These are phyloP conservation scores for Tenodera sinensis DNA, from an alignment of 2,888 invertebrate species.

Conservation along the genomic window DNA sequence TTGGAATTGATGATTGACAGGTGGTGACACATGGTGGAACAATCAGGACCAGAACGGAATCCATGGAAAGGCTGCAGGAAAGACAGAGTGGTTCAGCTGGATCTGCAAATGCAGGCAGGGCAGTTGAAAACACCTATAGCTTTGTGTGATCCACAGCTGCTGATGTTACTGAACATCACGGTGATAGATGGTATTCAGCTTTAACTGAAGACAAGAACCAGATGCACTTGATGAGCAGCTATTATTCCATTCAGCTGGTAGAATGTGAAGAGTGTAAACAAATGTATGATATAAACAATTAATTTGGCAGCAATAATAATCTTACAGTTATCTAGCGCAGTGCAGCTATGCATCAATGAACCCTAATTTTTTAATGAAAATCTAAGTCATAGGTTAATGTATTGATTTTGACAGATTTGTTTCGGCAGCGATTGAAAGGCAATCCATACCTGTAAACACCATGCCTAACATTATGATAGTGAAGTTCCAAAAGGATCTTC, in stretches of 20 bases:
- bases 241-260: background rate
- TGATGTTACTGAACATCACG: background rate
- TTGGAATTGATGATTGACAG: conserved; percentile 40
- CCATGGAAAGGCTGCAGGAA: conserved; percentile 61
- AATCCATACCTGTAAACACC: background rate
- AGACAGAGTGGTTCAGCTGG: conserved; percentile 39
- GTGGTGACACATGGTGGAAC: conserved; percentile 76
- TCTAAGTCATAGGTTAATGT: background rate
- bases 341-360: background rate
- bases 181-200: background rate
- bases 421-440: background rate
- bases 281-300: background rate
- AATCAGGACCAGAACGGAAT: conserved; percentile 73
- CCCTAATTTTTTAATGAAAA: background rate
- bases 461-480: background rate
- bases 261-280: background rate
- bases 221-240: background rate
- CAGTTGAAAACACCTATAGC: conserved; percentile 62
- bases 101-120: conserved; percentile 47
- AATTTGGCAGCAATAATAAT: background rate
- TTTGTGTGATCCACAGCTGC: conserved; percentile 49
- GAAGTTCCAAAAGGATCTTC: background rate
- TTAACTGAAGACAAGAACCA: background rate
- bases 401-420: background rate
- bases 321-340: background rate